Evolutionary conservation across 1,140 invertebrate species (phyloP), one percentile per base, ranked within the genome.

Genomic region (Myzus persicae): DNA sequence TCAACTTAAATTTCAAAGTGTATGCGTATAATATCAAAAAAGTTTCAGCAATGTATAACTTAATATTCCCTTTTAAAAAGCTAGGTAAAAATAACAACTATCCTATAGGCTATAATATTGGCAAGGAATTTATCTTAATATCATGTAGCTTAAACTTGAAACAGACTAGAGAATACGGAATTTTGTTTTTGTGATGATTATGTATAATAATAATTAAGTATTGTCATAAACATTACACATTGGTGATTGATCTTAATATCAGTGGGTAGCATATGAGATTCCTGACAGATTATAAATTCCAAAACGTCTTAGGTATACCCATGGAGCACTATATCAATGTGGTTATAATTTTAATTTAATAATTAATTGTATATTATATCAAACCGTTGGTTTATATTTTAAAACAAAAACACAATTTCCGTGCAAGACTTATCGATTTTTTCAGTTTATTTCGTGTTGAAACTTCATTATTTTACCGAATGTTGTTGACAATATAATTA

Each of bases 401-500:
- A 36, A 82, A 82, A 82, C 36, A 38, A 38, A 82, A 82, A 82
- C 22, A 24, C 22, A 82, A 38, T 82, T 82, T 82, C 38, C 76
- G 18, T 82, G 36, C 36, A 38, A 82, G 9, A 82, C 36, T 38
- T 82, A 82, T 82, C n/a, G 76, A 82, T 82, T 82, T 82, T 84
- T 84, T 40, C 9, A 24, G 82, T 11, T 40, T 42, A 84, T 40
- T 42, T 42, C 38, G 38, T 26, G 82, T 40, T 84, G 24, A 84
- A 84, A 84, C 24, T 84, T 42, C 24, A 40, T 40, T 26, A 84
- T 84, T 40, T 84, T 42, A 84, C 38, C 36, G 24, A 84, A 84
- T 84, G 36, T 84, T 84, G 38, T 40, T 42, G 38, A 84, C 82
- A 82, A 82, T 82, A 82, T 82, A 38, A 82, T 82, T 82, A 82